Base-by-base conservation (phyloP, 1,140 invertebrate genomes). In the Drosophila cardini region DNA sequence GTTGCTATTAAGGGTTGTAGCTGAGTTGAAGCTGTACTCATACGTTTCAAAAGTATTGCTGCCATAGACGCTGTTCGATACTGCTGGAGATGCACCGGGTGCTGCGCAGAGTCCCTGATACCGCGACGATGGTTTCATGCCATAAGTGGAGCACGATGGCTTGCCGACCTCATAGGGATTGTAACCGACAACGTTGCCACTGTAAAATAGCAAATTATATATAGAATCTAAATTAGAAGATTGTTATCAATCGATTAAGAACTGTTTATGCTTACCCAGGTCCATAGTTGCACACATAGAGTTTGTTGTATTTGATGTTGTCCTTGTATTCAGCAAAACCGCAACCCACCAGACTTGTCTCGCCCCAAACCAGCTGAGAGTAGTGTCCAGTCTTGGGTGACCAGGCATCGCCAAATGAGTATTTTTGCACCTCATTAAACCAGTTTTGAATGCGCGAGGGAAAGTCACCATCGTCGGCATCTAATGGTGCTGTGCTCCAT, bases 211-310 rank as follows among this genome's bases (percentile, higher is more conserved):
- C 10, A 46, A 26, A 1, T n/a, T n/a, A n/a, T 2, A 13, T 30
- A 65, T 0, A 61, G 21, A 2, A 15, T 43, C 8, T 9, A 4
- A 60, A 11, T 63, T 42, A 45, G 38, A 21, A 7, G 4, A 5
- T 21, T 65, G 32, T 4, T 7, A 3, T n/a, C 2, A 26, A 26
- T 34, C 2, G 18, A 9, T 4, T 9, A 7, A 13, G 38, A 62
- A 92, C 7, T 0, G 3, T 32, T 8, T 0, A 36, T 26, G 21
- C 93, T 93, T 93, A 96, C 95, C 95, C 95, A 8, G 96, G 96
- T 61, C 96, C 96, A 86, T 97, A 97, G 93, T 97, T 97, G 93
- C 96, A 97, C 10, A 97, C 95, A 90, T 97, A 97, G 58, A 96
- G 94, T 92, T 97, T 97, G 62, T 95, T 96, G 90, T 96, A 96